A percentile compares a stretch with the other conserved stretches of the same genome.
Evolutionary conservation across 2,797 vertebrate genomes (phyloP).

Genomic region (Todus mexicanus): DNA sequence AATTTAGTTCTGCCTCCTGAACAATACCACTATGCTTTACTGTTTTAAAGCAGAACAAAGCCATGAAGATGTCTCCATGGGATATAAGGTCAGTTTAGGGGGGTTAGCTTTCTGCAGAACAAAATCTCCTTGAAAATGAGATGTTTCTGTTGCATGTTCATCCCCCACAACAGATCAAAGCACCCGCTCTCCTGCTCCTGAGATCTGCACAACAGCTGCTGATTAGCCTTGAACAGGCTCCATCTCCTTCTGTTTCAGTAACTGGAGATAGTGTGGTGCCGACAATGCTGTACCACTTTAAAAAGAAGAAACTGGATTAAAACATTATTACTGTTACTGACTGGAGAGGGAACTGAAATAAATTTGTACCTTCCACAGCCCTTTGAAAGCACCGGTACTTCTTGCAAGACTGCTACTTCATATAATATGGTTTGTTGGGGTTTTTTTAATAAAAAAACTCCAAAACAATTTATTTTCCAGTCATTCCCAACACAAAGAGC

Average conservation of each 20-base stretch:
- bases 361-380: background rate
- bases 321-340: background rate
- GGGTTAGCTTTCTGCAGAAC: background rate
- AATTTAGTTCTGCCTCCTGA: background rate
- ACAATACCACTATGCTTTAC: background rate
- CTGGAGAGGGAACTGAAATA: background rate
- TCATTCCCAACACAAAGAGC: background rate
- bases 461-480: background rate
- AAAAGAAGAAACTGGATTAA: background rate
- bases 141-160: background rate
- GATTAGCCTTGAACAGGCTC: slow-evolving; percentile 52
- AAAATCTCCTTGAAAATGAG: slow-evolving; percentile 29
- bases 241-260: slow-evolving; percentile 48
- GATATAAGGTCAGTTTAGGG: background rate
- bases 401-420: background rate
- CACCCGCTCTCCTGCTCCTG: background rate
- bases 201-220: slow-evolving; percentile 36
- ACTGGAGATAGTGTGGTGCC: background rate
- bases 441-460: background rate
- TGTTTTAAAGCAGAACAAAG: slow-evolving; percentile 18
- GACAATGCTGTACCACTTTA: background rate
- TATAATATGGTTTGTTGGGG: background rate
- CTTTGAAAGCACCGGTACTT: background rate
- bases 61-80: background rate
- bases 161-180: slow-evolving; percentile 49